These are phyloP conservation scores for Tetraodon nigroviridis DNA, from an alignment of 2,113 vertebrate genomes.

Conservation along the genomic window DNA sequence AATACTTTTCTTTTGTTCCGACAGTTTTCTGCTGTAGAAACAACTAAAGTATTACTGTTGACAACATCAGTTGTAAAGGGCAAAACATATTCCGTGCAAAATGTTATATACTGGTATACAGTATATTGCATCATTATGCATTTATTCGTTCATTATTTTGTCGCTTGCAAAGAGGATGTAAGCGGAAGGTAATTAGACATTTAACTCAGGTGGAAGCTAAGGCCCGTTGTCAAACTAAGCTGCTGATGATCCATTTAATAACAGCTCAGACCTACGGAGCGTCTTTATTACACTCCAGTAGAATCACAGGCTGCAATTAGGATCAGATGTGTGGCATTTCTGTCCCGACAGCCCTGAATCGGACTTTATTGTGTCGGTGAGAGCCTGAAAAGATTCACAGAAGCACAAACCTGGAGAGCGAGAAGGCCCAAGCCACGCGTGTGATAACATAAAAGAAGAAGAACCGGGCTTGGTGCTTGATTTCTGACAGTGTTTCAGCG, in stretches of 20 bases:
- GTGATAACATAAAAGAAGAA: conserved; percentile 20
- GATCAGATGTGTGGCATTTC: conserved; percentile 43
- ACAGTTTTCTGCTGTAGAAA: too few relatives aligned
- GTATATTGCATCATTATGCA: too few relatives aligned
- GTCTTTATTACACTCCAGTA: conserved; percentile 43
- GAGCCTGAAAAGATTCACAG: conserved; percentile 41
- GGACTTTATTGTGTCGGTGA: neutral
- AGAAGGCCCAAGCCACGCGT: conserved; percentile 24
- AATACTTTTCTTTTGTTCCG: too few relatives aligned
- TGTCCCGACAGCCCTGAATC: conserved; percentile 13
- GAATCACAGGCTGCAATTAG: conserved; percentile 48
- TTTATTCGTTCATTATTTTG: too few relatives aligned
- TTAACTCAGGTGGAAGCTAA: conserved; percentile 10
- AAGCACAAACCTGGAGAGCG: neutral
- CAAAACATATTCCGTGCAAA: too few relatives aligned
- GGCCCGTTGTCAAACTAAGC: conserved; percentile 13
- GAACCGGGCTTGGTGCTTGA: neutral
- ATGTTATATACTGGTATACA: too few relatives aligned
- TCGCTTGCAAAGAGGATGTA: neutral
- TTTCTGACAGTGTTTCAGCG: conserved; percentile 12
- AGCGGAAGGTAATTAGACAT: neutral
- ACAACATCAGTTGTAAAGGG: too few relatives aligned
- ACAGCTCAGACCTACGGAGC: conserved; percentile 44
- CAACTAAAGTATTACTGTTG: too few relatives aligned
- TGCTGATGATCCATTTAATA: conserved; percentile 36